A percentile compares a stretch with the other conserved stretches of the same genome.
Conservation (phyloP, 1,140 invertebrate genomes). For the Pectinophora gossypiella region DNA sequence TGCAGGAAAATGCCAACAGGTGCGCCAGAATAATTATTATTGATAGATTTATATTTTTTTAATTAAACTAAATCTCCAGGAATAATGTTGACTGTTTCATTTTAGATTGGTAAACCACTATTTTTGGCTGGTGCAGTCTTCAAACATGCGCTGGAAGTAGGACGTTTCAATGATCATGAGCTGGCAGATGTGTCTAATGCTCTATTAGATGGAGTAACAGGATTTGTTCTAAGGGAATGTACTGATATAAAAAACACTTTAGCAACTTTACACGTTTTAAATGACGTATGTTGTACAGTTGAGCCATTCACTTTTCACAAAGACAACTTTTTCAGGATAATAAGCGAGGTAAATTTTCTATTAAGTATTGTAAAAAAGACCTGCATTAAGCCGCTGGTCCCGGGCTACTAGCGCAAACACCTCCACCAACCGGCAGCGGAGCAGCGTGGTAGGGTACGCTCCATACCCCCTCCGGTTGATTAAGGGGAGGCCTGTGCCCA, state of each 20-base stretch:
- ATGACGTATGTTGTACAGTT: slow-evolving; percentile 32
- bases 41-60: neutral
- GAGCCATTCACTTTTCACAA: slow-evolving; percentile 36
- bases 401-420: too few species aligned
- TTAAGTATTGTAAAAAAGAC: neutral
- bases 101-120: slow-evolving; percentile 48
- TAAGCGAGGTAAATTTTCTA: slow-evolving; percentile 28
- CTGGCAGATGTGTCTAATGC: slow-evolving; percentile 44
- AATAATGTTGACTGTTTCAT: slow-evolving; percentile 3
- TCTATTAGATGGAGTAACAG: slow-evolving; percentile 43
- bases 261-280: slow-evolving; percentile 28
- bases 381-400: too few species aligned
- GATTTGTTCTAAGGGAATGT: slow-evolving; percentile 38
- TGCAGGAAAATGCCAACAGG: slow-evolving; percentile 45
- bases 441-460: too few species aligned
- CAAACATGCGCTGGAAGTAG: slow-evolving; percentile 21
- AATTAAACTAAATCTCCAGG: neutral
- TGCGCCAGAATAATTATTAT: slow-evolving; percentile 8
- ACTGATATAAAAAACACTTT: slow-evolving; percentile 23
- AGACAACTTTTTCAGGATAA: slow-evolving; percentile 24
- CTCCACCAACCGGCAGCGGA: too few species aligned
- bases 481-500: too few species aligned
- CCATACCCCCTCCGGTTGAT: too few species aligned
- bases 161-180: slow-evolving; percentile 27
- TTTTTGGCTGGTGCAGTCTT: slow-evolving; percentile 39